phyloP scores from a whole-genome alignment of 53 echinoderm and acorn worm species.

The Hippasteria phrygiana region DNA sequence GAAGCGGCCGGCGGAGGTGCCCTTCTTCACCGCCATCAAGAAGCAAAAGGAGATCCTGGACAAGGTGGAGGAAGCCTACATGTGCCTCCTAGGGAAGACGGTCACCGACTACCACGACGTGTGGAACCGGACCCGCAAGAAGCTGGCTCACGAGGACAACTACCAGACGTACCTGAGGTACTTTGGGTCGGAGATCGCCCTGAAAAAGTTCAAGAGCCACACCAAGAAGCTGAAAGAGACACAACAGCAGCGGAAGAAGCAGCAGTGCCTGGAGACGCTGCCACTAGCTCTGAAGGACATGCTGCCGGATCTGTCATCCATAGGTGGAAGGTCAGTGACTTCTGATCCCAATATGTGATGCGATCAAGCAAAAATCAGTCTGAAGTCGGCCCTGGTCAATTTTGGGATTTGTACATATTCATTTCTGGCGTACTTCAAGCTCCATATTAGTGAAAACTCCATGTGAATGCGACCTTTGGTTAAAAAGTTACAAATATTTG shows the following conservation, averaged over 20 bases:
- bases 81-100: constrained; percentile 54
- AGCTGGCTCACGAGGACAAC: constrained; percentile 67
- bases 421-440: no score
- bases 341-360: background rate
- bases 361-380: no score
- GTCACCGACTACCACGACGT: constrained; percentile 87
- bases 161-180: constrained; percentile 73
- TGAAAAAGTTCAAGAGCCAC: constrained; percentile 87
- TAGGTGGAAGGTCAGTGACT: constrained; percentile 76
- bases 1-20: constrained; percentile 71
- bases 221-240: constrained; percentile 75
- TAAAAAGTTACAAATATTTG: no score
- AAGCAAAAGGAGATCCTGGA: constrained; percentile 74
- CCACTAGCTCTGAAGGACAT: constrained; percentile 84
- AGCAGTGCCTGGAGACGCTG: constrained; percentile 73
- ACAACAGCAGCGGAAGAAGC: constrained; percentile 81
- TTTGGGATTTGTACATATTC: no score
- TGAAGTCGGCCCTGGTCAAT: no score
- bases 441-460: no score
- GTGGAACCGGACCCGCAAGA: constrained; percentile 77
- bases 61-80: constrained; percentile 77
- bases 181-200: constrained; percentile 79
- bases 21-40: constrained; percentile 78
- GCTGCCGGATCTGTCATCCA: constrained; percentile 85
- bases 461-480: no score